These are phyloP conservation scores for Hirtodrosophila cameraria DNA, from an alignment of 2,888 invertebrate species.

Conservation along the genomic window DNA sequence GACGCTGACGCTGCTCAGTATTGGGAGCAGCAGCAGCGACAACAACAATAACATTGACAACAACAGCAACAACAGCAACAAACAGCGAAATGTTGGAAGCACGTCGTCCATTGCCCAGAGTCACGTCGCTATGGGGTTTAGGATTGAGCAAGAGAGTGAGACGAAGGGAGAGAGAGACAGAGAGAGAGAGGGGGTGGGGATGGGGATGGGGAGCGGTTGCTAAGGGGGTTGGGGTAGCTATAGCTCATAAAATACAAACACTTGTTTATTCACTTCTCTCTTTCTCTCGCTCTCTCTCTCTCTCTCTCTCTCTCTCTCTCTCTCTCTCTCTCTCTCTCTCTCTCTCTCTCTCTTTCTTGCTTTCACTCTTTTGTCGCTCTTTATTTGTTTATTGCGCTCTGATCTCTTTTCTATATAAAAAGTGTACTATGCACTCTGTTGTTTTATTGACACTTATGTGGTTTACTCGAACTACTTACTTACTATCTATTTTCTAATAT, in stretches of 20 bases:
- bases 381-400: constrained; percentile 1
- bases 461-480: constrained; percentile 20
- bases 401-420: constrained; percentile 22
- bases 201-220: constrained; percentile 2
- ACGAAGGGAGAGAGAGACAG: constrained; percentile 3
- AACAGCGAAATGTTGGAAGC: constrained; percentile 16
- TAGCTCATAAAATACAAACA: constrained; percentile 30
- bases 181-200: neutral
- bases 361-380: neutral
- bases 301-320: neutral
- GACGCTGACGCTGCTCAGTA: constrained; percentile 25
- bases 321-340: neutral
- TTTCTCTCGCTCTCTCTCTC: neutral
- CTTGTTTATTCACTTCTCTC: constrained; percentile 15
- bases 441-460: no score
- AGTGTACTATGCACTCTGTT: constrained; percentile 68
- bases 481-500: constrained; percentile 68
- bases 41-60: neutral
- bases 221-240: constrained; percentile 15
- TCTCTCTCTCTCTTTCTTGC: constrained; percentile 3
- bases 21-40: constrained; percentile 33
- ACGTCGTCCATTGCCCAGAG: constrained; percentile 37
- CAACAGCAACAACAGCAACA: neutral
- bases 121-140: constrained; percentile 18
- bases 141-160: neutral